A percentile compares a stretch with the other conserved stretches of the same genome.
These are phyloP conservation scores for Hedya salicella DNA, from an alignment of 2,888 invertebrate genomes.

Conservation along the genomic window DNA sequence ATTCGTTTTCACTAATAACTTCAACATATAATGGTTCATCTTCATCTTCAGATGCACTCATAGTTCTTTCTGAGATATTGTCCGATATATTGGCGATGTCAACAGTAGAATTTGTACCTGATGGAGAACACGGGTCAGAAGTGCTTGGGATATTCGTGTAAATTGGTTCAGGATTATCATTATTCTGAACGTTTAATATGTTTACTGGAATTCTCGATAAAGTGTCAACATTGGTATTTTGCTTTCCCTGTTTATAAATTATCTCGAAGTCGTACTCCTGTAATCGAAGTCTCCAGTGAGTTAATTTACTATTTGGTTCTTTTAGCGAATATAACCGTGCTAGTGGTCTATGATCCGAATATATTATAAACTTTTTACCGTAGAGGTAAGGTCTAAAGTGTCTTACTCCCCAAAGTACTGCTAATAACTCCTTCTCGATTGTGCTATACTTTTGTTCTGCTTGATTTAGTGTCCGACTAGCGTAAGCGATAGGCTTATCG, in stretches of 20 bases:
- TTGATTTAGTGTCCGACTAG: too few relatives aligned
- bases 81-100: too few relatives aligned
- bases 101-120: too few relatives aligned
- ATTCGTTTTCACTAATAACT: neutral
- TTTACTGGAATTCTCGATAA: neutral
- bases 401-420: neutral
- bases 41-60: conserved; percentile 1
- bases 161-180: neutral
- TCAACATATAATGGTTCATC: neutral
- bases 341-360: conserved; percentile 4
- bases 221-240: neutral
- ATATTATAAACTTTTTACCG: neutral
- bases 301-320: conserved; percentile 40
- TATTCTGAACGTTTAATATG: conserved; percentile 35
- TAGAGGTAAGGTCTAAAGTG: conserved; percentile 4
- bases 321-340: conserved; percentile 2
- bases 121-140: too few relatives aligned
- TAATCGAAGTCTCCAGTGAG: neutral
- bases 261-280: neutral
- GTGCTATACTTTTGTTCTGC: too few relatives aligned
- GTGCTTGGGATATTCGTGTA: too few relatives aligned
- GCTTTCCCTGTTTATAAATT: neutral
- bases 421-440: too few relatives aligned
- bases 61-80: neutral
- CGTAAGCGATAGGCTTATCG: too few relatives aligned